These are phyloP conservation scores for Drosophila kambysellisi DNA, from an alignment of 2,888 invertebrate genomes.

Conservation along the genomic window DNA sequence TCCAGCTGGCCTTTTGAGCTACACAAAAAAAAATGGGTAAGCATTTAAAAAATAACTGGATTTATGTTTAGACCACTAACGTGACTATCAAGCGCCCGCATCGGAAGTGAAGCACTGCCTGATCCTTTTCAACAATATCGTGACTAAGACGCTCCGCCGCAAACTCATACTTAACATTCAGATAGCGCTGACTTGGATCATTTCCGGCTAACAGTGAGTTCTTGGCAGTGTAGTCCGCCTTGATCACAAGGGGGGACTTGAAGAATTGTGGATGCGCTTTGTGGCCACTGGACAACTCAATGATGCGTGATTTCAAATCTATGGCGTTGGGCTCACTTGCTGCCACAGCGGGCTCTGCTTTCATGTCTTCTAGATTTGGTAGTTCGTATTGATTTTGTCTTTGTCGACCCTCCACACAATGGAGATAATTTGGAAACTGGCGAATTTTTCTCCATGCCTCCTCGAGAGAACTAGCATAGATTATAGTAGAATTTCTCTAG, in stretches of 20 bases:
- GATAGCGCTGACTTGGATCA: constrained; percentile 66
- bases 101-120: constrained; percentile 57
- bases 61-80: constrained; percentile 50
- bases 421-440: constrained; percentile 38
- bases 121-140: constrained; percentile 15
- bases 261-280: constrained; percentile 66
- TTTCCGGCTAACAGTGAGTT: constrained; percentile 53
- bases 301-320: constrained; percentile 45
- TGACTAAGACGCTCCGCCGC: constrained; percentile 64
- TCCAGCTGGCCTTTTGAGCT: constrained; percentile 12
- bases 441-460: constrained; percentile 34
- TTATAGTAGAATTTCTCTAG: neutral
- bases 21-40: neutral
- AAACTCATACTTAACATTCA: constrained; percentile 73
- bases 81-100: constrained; percentile 68
- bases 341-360: neutral
- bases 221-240: constrained; percentile 52
- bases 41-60: neutral
- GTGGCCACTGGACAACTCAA: constrained; percentile 57
- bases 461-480: constrained; percentile 41
- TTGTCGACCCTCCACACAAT: constrained; percentile 19
- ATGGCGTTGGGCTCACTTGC: constrained; percentile 1
- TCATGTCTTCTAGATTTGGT: neutral
- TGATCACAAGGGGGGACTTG: constrained; percentile 49
- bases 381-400: neutral